These are phyloP conservation scores for Carcinoscorpius rotundicauda DNA, from an alignment of 1,140 invertebrate species.

Conservation along the genomic window DNA sequence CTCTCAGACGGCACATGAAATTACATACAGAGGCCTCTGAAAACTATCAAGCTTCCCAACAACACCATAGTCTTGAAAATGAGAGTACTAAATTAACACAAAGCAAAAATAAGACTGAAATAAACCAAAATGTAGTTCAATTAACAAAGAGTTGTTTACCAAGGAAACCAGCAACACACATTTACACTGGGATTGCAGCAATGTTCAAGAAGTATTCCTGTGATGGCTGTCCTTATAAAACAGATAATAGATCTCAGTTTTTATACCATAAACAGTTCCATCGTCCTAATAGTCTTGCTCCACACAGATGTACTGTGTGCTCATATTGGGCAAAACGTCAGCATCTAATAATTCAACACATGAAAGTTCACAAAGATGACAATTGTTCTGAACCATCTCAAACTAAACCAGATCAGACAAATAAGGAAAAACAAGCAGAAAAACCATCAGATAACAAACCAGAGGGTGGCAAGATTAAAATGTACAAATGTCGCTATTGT, in stretches of 20 bases:
- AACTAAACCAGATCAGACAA: too few relatives aligned
- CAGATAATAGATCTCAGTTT: conserved; percentile 68
- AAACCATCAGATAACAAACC: too few relatives aligned
- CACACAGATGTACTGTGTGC: conserved; percentile 65
- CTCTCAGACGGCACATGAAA: conserved; percentile 33
- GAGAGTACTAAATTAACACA: not conserved
- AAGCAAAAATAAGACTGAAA: not conserved
- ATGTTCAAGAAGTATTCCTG: conserved; percentile 44
- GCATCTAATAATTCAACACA: conserved; percentile 60
- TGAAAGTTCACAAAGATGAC: conserved; percentile 54
- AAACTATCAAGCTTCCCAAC: conserved; percentile 13
- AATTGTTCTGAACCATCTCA: conserved; percentile 41
- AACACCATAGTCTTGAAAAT: not conserved
- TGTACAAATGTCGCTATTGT: conserved; percentile 72
- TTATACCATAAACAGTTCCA: conserved; percentile 77
- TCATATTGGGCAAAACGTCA: conserved; percentile 68
- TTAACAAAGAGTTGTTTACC: not conserved
- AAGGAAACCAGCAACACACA: too few relatives aligned
- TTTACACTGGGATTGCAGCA: not conserved
- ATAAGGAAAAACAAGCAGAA: too few relatives aligned
- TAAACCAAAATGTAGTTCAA: conserved; percentile 19
- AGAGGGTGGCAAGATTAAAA: conserved; percentile 42
- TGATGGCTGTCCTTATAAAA: conserved; percentile 59
- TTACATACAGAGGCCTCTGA: conserved; percentile 27
- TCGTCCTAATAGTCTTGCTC: conserved; percentile 40